Evolutionary conservation across 1,140 invertebrate genomes (phyloP).

Genomic region (Euglossa dilemma): DNA sequence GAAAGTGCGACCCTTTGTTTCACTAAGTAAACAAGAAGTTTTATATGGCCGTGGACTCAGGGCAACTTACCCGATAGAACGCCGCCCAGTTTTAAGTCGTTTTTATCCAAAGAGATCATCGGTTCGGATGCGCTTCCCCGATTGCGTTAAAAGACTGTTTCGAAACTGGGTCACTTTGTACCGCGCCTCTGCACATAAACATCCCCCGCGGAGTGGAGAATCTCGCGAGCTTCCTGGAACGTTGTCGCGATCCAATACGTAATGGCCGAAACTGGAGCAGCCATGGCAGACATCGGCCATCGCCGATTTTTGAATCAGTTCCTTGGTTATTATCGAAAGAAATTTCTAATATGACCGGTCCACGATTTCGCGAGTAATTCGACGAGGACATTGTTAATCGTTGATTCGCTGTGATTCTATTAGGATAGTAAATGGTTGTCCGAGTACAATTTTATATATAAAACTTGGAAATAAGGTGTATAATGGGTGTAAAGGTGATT

Average conservation of each 20-base stretch:
- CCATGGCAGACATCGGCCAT: slow-evolving; percentile 8
- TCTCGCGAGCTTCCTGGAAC: slow-evolving; percentile 44
- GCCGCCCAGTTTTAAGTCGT: slow-evolving; percentile 10
- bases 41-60: not conserved
- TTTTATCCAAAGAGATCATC: slow-evolving; percentile 41
- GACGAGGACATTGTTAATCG: no score
- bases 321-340: no score
- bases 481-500: no score
- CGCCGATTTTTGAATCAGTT: not conserved
- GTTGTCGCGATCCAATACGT: slow-evolving; percentile 40
- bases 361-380: no score
- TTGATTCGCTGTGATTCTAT: no score
- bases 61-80: not conserved
- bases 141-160: slow-evolving; percentile 34
- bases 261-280: slow-evolving; percentile 36
- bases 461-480: no score
- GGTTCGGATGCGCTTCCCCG: slow-evolving; percentile 1
- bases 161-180: slow-evolving; percentile 36
- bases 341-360: no score
- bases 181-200: slow-evolving; percentile 31
- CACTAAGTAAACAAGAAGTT: slow-evolving; percentile 2
- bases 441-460: no score
- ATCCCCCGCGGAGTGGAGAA: slow-evolving; percentile 38
- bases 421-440: no score
- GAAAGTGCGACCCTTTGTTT: not conserved